These are phyloP conservation scores for Micrastur ruficollis DNA, from an alignment of 2,797 vertebrate genomes.

Conservation along the genomic window DNA sequence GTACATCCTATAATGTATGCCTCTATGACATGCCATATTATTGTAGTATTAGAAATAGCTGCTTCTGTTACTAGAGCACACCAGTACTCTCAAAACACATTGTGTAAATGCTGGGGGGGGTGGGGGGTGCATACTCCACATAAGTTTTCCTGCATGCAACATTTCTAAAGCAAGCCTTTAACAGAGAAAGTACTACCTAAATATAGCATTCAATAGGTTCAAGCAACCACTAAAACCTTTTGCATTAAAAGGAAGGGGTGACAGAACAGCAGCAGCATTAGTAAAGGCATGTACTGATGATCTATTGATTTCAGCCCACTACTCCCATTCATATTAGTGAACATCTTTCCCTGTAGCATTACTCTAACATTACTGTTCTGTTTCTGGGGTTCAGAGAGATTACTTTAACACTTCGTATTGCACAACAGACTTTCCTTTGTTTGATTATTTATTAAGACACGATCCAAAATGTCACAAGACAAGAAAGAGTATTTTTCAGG, in stretches of 20 bases:
- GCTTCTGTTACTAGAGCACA: background rate
- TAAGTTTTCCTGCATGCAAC: background rate
- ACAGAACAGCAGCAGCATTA: background rate
- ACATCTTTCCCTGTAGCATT: fast-evolving
- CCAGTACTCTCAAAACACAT: background rate
- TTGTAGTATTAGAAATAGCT: background rate
- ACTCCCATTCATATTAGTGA: fast-evolving
- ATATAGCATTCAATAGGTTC: fast-evolving
- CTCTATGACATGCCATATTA: background rate
- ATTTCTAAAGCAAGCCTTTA: background rate
- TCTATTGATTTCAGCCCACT: background rate
- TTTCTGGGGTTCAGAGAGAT: background rate
- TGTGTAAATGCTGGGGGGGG: fast-evolving
- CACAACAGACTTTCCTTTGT: background rate
- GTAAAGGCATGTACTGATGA: fast-evolving
- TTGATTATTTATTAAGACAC: background rate
- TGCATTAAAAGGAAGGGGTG: background rate
- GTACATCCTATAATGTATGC: fast-evolving
- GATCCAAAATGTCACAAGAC: background rate
- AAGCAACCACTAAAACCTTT: background rate
- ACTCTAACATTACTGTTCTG: fast-evolving
- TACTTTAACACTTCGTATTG: fast-evolving
- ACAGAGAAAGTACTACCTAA: background rate
- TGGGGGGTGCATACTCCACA: background rate
- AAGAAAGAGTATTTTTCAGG: background rate